Conservation (phyloP, 2,888 invertebrate species). For the Athalia circularis region DNA sequence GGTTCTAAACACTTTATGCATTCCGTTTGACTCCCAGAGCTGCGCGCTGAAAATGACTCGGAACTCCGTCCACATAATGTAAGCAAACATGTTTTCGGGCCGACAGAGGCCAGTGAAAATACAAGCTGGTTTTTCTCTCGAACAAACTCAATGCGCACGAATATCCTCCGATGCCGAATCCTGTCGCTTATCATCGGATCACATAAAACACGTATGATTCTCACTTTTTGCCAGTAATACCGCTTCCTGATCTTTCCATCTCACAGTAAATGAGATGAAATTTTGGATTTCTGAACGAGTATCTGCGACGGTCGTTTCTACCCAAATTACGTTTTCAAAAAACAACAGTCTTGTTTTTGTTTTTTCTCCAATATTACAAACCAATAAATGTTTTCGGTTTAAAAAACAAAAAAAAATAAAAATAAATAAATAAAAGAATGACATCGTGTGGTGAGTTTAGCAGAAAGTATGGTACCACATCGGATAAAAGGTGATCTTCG, state of each 20-base stretch:
- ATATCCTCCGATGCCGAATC: background rate
- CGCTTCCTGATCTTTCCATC: too few species aligned
- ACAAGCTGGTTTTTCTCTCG: background rate
- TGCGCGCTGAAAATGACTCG: constrained; percentile 52
- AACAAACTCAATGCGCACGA: constrained; percentile 10
- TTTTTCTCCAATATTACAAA: too few species aligned
- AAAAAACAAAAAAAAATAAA: too few species aligned
- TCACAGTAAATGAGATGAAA: too few species aligned
- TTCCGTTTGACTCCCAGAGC: constrained; percentile 36
- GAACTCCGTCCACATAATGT: constrained; percentile 57
- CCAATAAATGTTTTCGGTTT: background rate
- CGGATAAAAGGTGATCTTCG: background rate
- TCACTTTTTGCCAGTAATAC: too few species aligned
- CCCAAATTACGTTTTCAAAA: too few species aligned
- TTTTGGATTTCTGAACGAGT: too few species aligned
- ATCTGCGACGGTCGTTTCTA: too few species aligned
- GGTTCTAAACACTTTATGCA: constrained; percentile 37
- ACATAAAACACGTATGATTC: too few species aligned
- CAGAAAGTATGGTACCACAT: background rate
- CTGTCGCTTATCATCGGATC: too few species aligned
- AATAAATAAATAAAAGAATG: too few species aligned
- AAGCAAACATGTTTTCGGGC: constrained; percentile 62
- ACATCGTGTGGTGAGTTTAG: background rate
- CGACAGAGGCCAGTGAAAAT: background rate
- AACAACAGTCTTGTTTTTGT: too few species aligned